These are phyloP conservation scores for Chiloscyllium plagiosum DNA, from an alignment of 2,113 vertebrate genomes.

Conservation along the genomic window DNA sequence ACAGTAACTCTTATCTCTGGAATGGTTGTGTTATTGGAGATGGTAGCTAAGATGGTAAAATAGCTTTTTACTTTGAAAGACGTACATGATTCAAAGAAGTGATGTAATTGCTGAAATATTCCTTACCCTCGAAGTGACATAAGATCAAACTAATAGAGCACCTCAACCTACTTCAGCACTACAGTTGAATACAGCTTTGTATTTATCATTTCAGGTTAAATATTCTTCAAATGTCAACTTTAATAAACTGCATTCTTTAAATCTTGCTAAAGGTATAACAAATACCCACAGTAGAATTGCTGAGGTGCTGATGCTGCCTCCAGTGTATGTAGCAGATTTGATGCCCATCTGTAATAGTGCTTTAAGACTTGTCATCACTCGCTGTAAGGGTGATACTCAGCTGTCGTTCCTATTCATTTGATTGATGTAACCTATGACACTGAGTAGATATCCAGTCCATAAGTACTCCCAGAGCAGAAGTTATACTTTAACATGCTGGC, in stretches of 20 bases:
- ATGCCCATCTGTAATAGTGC: constrained; percentile 17
- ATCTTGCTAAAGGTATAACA: not conserved
- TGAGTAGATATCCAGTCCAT: constrained; percentile 33
- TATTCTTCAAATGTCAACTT: not conserved
- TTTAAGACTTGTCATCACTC: constrained; percentile 18
- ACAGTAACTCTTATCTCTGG: not conserved
- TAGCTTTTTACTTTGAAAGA: not conserved
- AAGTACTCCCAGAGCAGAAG: constrained; percentile 26
- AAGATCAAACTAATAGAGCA: not conserved
- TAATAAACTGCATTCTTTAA: not conserved
- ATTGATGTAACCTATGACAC: constrained; percentile 32
- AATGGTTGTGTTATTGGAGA: not conserved
- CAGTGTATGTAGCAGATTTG: not conserved
- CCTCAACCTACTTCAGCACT: not conserved
- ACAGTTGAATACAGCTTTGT: not conserved
- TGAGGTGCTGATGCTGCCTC: not conserved
- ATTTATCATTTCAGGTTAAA: not conserved
- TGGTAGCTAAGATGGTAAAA: not conserved
- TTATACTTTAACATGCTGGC: not conserved
- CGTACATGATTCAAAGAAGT: not conserved
- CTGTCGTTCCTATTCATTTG: constrained; percentile 27
- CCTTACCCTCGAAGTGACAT: not conserved
- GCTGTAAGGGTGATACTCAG: constrained; percentile 20
- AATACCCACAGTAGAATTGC: not conserved
- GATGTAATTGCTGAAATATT: not conserved